Evolutionary conservation across 2,113 vertebrate genomes (phyloP).

Genomic region (Actenoides lindsayi): DNA sequence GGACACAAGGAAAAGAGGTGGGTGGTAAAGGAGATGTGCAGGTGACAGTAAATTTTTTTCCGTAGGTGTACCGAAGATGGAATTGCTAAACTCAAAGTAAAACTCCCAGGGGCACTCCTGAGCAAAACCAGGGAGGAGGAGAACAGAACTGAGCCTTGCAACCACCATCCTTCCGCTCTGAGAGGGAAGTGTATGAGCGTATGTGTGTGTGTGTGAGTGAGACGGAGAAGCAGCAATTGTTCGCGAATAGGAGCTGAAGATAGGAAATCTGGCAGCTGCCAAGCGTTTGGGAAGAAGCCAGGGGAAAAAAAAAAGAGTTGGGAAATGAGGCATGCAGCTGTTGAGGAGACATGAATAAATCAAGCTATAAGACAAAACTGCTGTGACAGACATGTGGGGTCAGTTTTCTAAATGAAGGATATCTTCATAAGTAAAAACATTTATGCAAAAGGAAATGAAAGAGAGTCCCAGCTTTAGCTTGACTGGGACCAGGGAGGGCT

Average conservation of each 20-base stretch:
- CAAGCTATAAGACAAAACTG: not conserved
- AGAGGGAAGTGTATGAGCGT: not conserved
- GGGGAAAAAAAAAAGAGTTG: not conserved
- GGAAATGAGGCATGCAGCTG: constrained; percentile 54
- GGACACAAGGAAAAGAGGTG: not conserved
- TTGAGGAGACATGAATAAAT: constrained; percentile 22
- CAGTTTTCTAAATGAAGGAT: constrained; percentile 1
- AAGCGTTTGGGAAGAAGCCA: constrained; percentile 44
- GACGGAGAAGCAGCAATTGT: not conserved
- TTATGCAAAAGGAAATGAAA: not conserved
- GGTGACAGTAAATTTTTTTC: not conserved
- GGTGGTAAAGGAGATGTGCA: not conserved
- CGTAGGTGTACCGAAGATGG: not conserved
- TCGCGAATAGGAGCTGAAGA: constrained; percentile 2
- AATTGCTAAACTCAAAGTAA: not conserved
- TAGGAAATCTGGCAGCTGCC: constrained; percentile 34
- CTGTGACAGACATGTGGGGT: constrained; percentile 14
- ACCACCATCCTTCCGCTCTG: not conserved
- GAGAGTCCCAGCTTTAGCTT: not conserved
- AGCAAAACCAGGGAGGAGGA: not conserved
- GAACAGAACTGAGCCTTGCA: not conserved
- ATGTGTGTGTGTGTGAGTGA: not conserved
- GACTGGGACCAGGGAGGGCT: not conserved
- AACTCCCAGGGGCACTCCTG: not conserved
- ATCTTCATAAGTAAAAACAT: not conserved